Evolutionary conservation across 2,113 vertebrate genomes (phyloP).

Genomic region (Muntiacus reevesi): DNA sequence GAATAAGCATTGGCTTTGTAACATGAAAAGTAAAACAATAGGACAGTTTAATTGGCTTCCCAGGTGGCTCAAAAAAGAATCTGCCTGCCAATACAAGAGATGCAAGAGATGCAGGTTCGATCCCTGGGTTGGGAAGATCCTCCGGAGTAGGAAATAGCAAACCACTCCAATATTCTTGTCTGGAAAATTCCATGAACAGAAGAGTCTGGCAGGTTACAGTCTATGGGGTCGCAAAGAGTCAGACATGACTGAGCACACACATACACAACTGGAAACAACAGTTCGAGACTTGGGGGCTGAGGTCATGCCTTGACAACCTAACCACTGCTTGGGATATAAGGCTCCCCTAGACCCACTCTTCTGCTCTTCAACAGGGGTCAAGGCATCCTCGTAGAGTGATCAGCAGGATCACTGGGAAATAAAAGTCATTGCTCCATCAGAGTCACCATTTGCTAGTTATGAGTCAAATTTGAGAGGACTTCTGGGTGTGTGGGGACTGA

Average conservation of each 20-base stretch:
- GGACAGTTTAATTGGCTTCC: background rate
- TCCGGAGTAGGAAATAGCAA: background rate
- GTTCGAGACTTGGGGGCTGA: background rate
- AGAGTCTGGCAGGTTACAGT: background rate
- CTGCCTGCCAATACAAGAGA: background rate
- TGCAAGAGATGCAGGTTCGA: background rate
- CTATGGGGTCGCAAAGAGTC: background rate
- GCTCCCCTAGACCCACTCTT: background rate
- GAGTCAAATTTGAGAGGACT: background rate
- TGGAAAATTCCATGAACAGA: background rate
- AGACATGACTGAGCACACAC: background rate
- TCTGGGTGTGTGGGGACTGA: fast-evolving
- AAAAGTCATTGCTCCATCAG: background rate
- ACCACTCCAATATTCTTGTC: background rate
- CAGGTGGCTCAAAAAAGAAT: background rate
- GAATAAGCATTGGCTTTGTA: background rate
- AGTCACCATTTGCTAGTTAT: background rate
- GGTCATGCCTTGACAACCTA: background rate
- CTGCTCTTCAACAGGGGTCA: background rate
- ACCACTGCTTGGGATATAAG: background rate
- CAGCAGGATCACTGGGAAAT: background rate
- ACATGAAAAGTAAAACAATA: background rate
- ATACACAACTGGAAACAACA: background rate
- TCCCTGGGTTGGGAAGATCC: background rate
- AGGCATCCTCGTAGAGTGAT: background rate